These are phyloP conservation scores for Uloborus plumipes DNA, from an alignment of 2,888 invertebrate genomes.

Conservation along the genomic window DNA sequence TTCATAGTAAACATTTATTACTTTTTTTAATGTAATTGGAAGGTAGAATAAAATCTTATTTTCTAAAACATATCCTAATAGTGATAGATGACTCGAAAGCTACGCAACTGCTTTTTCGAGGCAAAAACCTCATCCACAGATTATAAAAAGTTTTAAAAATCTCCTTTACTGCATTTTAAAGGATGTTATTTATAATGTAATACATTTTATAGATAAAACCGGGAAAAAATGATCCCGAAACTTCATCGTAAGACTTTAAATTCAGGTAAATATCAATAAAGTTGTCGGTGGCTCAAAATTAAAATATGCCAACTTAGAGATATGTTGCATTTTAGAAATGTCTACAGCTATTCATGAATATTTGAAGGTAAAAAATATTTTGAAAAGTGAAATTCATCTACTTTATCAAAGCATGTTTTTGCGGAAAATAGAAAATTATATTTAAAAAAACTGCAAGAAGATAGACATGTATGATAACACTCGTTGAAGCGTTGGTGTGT, in stretches of 20 bases:
- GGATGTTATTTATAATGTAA: background rate
- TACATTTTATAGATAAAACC: background rate
- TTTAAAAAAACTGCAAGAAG: background rate
- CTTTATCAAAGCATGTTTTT: too few relatives aligned
- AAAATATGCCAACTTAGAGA: background rate
- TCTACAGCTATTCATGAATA: background rate
- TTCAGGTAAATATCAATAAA: background rate
- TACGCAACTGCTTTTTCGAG: too few relatives aligned
- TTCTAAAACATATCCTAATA: too few relatives aligned
- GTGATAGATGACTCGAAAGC: too few relatives aligned
- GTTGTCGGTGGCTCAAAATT: background rate
- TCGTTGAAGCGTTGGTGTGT: background rate
- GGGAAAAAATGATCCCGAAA: background rate
- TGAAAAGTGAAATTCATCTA: background rate
- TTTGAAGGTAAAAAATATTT: background rate
- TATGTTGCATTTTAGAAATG: background rate
- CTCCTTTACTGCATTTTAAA: background rate
- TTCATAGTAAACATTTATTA: too few relatives aligned
- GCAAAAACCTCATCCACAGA: too few relatives aligned
- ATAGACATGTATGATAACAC: background rate
- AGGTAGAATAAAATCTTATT: too few relatives aligned
- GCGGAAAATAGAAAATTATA: background rate
- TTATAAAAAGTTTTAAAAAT: too few relatives aligned
- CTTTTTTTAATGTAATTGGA: too few relatives aligned
- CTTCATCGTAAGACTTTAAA: too few relatives aligned